Base-by-base conservation (phyloP, 1,140 invertebrate genomes). In the Bombus huntii region DNA sequence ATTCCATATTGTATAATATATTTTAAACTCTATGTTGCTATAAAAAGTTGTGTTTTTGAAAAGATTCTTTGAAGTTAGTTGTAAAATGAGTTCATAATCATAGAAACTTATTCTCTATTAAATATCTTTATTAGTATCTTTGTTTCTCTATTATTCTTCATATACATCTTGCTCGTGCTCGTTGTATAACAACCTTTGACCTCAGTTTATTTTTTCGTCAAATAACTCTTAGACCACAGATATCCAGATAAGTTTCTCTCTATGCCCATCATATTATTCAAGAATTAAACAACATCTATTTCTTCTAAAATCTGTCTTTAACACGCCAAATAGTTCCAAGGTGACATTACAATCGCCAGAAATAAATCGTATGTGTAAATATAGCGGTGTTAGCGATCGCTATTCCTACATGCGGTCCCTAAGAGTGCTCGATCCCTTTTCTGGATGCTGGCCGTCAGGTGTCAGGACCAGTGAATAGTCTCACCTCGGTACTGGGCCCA, bases 381-480 rank as follows among this genome's bases (percentile, higher is more conserved):
- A 37, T 53, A 44, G 28, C 6, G 13, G 6, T 28, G 59, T n/a
- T 25, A 65, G 39, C 13, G 10, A 31, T 22, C 31, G 15, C 15
- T 47, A 39, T 83, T 76, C 25, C 28, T 62, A 34, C 18, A 70
- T 34, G 9, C 65, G 66, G 47, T 53, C 34, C 44, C 53, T 62
- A 59, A 66, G 82, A 78, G 66, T 80, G 77, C 65, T n/a, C 74
- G 83, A 89, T 89, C 84, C 75, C 79, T 87, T 91, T 92, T 91
- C 89, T 91, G 88, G 90, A 89, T 89, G 88, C 72, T 90, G 86
- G 90, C 89, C 90, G 90, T 91, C 91, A 89, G 87, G 92, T 92
- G 90, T 92, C 91, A 92, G 86, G 78, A 73, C 82, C 73, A 81
- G 89, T 87, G 47, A 91, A 88, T 83, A 87, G 87, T 92, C 91